These are phyloP conservation scores for Brachymystax lenok DNA, from an alignment of 2,797 vertebrate species.

Conservation along the genomic window DNA sequence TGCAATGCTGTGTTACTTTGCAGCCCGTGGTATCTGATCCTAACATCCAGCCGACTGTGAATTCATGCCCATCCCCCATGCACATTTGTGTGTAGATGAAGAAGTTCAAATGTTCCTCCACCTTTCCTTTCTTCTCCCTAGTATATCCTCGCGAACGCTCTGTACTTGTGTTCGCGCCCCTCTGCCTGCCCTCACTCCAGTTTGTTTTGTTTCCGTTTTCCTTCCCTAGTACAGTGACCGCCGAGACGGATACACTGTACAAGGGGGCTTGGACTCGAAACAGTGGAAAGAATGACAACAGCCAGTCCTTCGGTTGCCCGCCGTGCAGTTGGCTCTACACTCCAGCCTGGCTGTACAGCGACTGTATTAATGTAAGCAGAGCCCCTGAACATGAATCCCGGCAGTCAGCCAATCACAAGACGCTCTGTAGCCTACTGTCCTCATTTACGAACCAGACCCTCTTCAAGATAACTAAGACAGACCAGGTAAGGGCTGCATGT, in stretches of 20 bases:
- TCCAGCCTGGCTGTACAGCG: conserved; percentile 29
- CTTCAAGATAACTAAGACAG: conserved; percentile 51
- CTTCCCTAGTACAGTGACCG: conserved; percentile 20
- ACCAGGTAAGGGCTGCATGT: too few species aligned
- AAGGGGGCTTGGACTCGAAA: conserved; percentile 52
- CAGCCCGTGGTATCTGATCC: conserved; percentile 46
- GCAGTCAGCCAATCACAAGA: conserved; percentile 43
- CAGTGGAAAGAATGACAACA: conserved; percentile 70
- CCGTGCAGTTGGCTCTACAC: conserved; percentile 50
- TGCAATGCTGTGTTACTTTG: conserved; percentile 42
- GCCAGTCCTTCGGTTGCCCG: conserved; percentile 63
- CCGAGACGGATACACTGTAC: conserved; percentile 12
- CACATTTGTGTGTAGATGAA: conserved; percentile 45
- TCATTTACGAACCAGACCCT: conserved; percentile 44
- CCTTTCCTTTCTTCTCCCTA: conserved; percentile 25
- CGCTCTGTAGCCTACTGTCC: conserved; percentile 68
- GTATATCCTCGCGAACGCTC: not conserved
- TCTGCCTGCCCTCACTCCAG: conserved; percentile 13
- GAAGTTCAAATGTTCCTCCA: conserved; percentile 22
- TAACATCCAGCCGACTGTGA: conserved; percentile 61
- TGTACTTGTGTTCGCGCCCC: not conserved
- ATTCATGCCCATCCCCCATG: conserved; percentile 70
- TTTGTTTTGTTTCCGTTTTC: conserved; percentile 21
- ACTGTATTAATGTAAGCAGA: conserved; percentile 77
- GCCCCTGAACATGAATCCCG: conserved; percentile 76